Evolutionary conservation across 1,140 invertebrate genomes (phyloP).

Genomic region (Ruditapes philippinarum): DNA sequence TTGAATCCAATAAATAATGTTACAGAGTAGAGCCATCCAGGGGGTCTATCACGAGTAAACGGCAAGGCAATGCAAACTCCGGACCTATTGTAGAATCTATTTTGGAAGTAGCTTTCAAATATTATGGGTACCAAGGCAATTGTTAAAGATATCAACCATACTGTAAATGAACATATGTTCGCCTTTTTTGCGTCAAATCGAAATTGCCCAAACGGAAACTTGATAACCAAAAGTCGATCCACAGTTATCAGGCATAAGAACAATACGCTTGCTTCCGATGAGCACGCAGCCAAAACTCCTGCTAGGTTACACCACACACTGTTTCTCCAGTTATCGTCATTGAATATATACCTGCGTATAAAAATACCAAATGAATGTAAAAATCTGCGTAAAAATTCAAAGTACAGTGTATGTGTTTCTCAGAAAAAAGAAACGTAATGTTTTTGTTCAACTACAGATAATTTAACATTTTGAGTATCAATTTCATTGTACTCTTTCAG

Average conservation of each 20-base stretch:
- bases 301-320: slow-evolving; percentile 76
- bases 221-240: slow-evolving; percentile 77
- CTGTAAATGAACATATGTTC: background rate
- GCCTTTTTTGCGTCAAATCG: slow-evolving; percentile 56
- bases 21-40: slow-evolving; percentile 48
- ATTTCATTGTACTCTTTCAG: background rate
- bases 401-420: background rate
- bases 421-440: too few relatives aligned
- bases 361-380: background rate
- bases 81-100: slow-evolving; percentile 63
- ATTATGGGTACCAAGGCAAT: slow-evolving; percentile 69
- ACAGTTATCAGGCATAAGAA: slow-evolving; percentile 78
- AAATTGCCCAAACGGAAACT: slow-evolving; percentile 76
- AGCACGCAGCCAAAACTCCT: slow-evolving; percentile 77
- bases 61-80: slow-evolving; percentile 65
- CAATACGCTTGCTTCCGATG: slow-evolving; percentile 74
- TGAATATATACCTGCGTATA: slow-evolving; percentile 70
- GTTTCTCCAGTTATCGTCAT: slow-evolving; percentile 74
- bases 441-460: background rate
- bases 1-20: slow-evolving; percentile 47
- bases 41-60: slow-evolving; percentile 16
- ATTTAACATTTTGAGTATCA: background rate
- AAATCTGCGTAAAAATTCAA: background rate
- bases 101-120: background rate
- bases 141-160: slow-evolving; percentile 69